Percentiles rank a stretch among this genome's conserved stretches.
Evolutionary conservation across 1,140 invertebrate genomes (phyloP).

Genomic region (Pseudomyrmex flavicornis): DNA sequence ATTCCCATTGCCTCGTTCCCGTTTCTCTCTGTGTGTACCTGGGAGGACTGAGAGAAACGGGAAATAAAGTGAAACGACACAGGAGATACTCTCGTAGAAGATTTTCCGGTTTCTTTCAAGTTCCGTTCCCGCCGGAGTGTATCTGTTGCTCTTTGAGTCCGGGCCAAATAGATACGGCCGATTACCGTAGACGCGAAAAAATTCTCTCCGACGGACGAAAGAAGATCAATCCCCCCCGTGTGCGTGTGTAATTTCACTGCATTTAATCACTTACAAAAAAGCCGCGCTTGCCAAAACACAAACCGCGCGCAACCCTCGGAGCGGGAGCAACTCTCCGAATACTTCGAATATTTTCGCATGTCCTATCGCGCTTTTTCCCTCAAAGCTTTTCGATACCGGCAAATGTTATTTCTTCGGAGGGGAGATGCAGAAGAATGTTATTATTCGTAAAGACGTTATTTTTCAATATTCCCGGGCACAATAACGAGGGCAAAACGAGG

Average conservation of each 20-base stretch:
- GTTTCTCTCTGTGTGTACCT: no score
- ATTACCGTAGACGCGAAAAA: background rate
- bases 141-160: conserved; percentile 72
- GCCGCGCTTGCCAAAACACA: no score
- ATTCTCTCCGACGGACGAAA: background rate
- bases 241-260: background rate
- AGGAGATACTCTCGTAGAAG: conserved; percentile 26
- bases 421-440: background rate
- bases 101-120: conserved; percentile 31
- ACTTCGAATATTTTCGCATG: background rate
- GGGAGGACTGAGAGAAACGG: background rate
- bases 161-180: conserved; percentile 61
- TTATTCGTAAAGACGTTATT: conserved; percentile 52
- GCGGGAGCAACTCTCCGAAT: background rate
- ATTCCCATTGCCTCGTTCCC: no score
- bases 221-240: background rate
- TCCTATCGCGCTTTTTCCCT: background rate
- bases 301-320: no score
- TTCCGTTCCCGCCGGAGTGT: background rate
- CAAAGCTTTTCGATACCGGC: background rate
- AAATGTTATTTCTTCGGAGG: background rate
- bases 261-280: conserved; percentile 11
- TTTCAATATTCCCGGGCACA: conserved; percentile 40
- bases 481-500: conserved; percentile 26
- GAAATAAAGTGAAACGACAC: conserved; percentile 33